These are phyloP conservation scores for Hippocampus zosterae DNA, from an alignment of 2,113 vertebrate genomes.

Conservation along the genomic window DNA sequence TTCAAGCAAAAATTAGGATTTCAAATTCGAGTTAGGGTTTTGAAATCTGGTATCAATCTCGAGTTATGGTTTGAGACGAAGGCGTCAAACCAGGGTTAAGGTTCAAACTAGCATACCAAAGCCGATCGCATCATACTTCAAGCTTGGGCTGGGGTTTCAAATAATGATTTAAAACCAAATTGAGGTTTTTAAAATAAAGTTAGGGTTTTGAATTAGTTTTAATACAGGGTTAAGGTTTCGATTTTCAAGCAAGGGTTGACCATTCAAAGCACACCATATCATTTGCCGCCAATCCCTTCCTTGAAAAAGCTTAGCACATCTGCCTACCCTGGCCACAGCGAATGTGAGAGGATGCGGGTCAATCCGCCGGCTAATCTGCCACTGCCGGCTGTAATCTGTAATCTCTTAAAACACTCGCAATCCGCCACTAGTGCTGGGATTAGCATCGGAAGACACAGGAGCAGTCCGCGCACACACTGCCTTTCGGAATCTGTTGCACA, in stretches of 20 bases:
- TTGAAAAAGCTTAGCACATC: background rate
- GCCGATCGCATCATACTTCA: too few relatives aligned
- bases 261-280: background rate
- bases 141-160: too few relatives aligned
- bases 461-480: background rate
- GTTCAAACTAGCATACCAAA: too few relatives aligned
- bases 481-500: background rate
- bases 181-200: too few relatives aligned
- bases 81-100: too few relatives aligned
- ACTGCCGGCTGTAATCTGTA: constrained; percentile 49
- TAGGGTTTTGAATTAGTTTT: too few relatives aligned
- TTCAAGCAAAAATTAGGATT: too few relatives aligned
- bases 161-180: too few relatives aligned
- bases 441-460: constrained; percentile 45
- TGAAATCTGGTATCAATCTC: background rate
- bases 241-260: background rate
- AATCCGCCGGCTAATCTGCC: constrained; percentile 58
- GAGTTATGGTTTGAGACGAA: background rate
- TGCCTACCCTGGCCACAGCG: background rate
- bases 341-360: constrained; percentile 30
- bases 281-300: background rate
- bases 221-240: background rate
- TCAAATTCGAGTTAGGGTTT: background rate
- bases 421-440: constrained; percentile 54
- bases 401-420: constrained; percentile 67